Evolutionary conservation across 2,113 vertebrate species (phyloP).

Genomic region (Anser brachyrhynchus): DNA sequence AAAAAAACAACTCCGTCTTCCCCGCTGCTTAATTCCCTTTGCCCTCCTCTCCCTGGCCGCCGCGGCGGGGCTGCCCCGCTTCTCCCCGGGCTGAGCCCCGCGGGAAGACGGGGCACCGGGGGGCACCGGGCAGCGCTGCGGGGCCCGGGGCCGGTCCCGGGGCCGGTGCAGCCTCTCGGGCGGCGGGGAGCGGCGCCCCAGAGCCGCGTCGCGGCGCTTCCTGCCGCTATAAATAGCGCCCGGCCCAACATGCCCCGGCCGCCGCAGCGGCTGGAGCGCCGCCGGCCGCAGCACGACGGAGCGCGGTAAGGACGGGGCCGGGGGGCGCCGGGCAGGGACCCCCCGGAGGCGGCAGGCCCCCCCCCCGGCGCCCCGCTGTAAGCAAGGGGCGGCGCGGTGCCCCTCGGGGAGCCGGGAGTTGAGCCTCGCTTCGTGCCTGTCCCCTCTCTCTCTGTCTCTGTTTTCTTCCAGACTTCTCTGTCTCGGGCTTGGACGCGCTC

Average conservation of each 20-base stretch:
- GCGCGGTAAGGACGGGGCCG: constrained; percentile 19
- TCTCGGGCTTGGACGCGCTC: constrained; percentile 12
- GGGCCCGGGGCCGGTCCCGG: not conserved
- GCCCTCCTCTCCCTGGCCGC: not conserved
- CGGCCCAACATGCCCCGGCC: constrained; percentile 48
- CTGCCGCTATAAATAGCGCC: constrained; percentile 49
- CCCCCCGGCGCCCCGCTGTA: not conserved
- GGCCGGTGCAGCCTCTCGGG: constrained; percentile 22
- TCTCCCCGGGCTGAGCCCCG: not conserved
- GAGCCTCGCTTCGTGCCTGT: not conserved
- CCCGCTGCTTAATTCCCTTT: constrained; percentile 31
- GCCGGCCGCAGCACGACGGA: not conserved
- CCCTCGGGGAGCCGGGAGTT: not conserved
- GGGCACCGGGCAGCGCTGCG: too few relatives aligned
- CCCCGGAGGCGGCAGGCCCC: not conserved
- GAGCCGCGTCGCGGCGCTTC: constrained; percentile 47
- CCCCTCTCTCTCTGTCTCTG: constrained; percentile 15
- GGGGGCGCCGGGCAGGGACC: not conserved
- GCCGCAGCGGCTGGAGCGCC: constrained; percentile 16
- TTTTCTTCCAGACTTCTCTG: constrained; percentile 46
- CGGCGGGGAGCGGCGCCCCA: constrained; percentile 23
- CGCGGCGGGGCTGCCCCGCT: not conserved
- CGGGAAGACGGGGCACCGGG: too few relatives aligned
- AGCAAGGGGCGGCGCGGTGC: not conserved
- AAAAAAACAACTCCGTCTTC: not conserved